These are phyloP conservation scores for Zosterops japonicus DNA, from an alignment of 2,113 vertebrate genomes.

Conservation along the genomic window DNA sequence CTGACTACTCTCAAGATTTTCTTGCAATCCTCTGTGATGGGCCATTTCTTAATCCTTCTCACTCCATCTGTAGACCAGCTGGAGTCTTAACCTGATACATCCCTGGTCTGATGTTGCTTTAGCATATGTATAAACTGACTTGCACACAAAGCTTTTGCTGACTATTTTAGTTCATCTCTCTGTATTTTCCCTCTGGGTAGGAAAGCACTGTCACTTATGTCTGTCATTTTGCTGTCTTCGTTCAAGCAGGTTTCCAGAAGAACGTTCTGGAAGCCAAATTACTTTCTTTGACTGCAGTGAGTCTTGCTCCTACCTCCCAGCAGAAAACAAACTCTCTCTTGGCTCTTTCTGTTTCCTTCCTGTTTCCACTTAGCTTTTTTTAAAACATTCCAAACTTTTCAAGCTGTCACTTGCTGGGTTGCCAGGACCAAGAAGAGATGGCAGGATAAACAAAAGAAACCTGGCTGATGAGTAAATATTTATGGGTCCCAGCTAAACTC, in stretches of 20 bases:
- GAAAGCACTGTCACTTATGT: background rate
- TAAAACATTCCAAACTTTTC: background rate
- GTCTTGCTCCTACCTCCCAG: background rate
- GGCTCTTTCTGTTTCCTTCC: background rate
- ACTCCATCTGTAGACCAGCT: conserved; percentile 41
- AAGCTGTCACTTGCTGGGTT: background rate
- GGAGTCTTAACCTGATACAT: conserved; percentile 6
- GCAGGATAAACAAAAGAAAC: background rate
- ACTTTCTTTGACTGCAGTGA: background rate
- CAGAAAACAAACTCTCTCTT: background rate
- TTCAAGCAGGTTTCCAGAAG: background rate
- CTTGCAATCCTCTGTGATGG: background rate
- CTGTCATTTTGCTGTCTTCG: background rate
- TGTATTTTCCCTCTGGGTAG: background rate
- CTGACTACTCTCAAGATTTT: background rate
- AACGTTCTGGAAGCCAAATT: background rate
- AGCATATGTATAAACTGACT: background rate
- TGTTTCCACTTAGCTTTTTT: conserved; percentile 13
- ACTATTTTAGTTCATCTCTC: background rate
- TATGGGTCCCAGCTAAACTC: background rate
- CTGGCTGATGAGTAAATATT: background rate
- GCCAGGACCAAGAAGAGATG: background rate
- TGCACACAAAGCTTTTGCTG: background rate
- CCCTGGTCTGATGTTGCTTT: background rate
- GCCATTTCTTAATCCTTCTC: conserved; percentile 21